Evolutionary conservation across 2,113 vertebrate genomes (phyloP), one percentile per base, ranked within the genome.

Genomic region (Cavia porcellus): DNA sequence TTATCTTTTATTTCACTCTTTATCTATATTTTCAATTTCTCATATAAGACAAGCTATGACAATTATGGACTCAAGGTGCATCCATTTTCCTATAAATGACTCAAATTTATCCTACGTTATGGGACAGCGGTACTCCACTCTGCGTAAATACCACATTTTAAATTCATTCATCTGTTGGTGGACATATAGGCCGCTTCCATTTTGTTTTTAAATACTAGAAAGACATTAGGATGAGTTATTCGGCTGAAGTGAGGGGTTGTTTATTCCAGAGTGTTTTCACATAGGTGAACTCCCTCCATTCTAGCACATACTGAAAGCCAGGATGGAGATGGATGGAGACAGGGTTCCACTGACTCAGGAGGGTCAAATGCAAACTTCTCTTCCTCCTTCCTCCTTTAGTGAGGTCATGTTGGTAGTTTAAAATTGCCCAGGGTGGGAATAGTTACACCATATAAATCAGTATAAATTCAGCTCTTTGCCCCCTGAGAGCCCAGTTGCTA

Each of bases 201-300:
- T 79, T 84, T 47, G 66, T 83, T 83, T 80, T 81, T 19, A 32
- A 79, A 13, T 82, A 50, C 95, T 64, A 80, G 70, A 68, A 96
- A 95, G 75, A 82, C 62, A 14, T 24, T 12, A n/a, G 55, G 25
- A 13, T 91, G 22, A 59, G 24, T 83, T 89, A 82, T 94, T 72
- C 83, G 88, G 52, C 66, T 92, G 20, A 92, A 15, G 52, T 38
- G 12, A 66, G 2, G 35, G 45, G 3, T 24, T 92, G 19, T 59
- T 92, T 19, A 32, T 75, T 90, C 9, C 42, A 47, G 55, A 1
- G 19, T 11, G 1, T 28, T 90, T 45, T 77, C 28, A 84, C 28
- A 15, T 72, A 22, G 57, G 68, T 66, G 68, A 74, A 47, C 59
- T n/a, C 42, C 35, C 22, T 75, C 17, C 2, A 35, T 50, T 45